phyloP scores from a whole-genome alignment of 2,113 vertebrate species.

The Mesembrinibis cayennensis region DNA sequence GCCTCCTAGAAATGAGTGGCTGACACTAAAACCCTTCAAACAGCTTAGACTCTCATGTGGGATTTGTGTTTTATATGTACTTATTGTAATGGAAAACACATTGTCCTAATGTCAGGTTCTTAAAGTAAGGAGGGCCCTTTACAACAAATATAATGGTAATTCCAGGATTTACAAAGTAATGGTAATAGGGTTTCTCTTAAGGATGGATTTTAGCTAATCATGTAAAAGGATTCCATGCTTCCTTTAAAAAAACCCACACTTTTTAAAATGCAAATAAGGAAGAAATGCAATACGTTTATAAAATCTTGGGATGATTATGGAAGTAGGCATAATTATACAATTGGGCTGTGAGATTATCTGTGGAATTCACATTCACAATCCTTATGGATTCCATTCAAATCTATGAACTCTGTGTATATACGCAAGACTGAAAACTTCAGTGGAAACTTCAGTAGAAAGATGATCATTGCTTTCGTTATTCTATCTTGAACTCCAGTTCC shows the following conservation, averaged over 20 bases:
- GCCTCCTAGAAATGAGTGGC: slow-evolving; percentile 38
- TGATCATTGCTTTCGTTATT: neutral
- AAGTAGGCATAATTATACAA: neutral
- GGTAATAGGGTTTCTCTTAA: neutral
- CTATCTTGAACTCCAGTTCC: neutral
- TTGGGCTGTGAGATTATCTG: neutral
- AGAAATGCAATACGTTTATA: neutral
- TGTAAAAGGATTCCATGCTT: neutral
- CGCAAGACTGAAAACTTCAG: neutral
- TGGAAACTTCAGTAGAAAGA: neutral
- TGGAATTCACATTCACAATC: neutral
- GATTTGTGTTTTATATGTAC: slow-evolving; percentile 41
- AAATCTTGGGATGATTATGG: neutral
- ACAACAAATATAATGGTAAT: slow-evolving; percentile 8
- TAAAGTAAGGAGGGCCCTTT: neutral
- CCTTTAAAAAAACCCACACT: neutral
- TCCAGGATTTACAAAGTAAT: slow-evolving; percentile 18
- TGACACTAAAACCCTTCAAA: slow-evolving; percentile 58
- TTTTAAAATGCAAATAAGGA: neutral
- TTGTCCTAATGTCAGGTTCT: slow-evolving; percentile 19
- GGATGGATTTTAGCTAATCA: slow-evolving; percentile 20
- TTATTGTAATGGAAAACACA: slow-evolving; percentile 38
- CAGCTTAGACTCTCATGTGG: slow-evolving; percentile 36
- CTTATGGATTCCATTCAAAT: neutral
- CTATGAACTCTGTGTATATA: neutral